phyloP scores from a whole-genome alignment of 2,888 invertebrate species.

The Ferdinandea cuprea region DNA sequence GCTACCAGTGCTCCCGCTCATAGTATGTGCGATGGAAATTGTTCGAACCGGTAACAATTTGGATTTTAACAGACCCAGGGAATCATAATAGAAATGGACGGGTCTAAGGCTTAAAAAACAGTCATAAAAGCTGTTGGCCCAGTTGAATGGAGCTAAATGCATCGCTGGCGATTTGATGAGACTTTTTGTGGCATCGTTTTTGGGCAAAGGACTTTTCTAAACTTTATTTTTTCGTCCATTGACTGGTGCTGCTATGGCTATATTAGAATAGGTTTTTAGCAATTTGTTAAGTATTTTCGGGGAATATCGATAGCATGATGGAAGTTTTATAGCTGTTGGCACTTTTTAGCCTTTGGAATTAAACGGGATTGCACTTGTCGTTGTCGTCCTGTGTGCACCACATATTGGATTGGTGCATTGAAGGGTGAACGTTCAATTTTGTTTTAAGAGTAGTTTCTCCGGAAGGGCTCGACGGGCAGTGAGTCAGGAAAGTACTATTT shows the following conservation, averaged over 20 bases:
- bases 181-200: constrained; percentile 13
- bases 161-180: constrained; percentile 50
- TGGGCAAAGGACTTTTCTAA: not conserved
- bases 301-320: constrained; percentile 16
- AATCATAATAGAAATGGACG: constrained; percentile 62
- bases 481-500: too few species aligned
- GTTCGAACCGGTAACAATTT: constrained; percentile 59
- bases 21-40: constrained; percentile 16
- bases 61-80: constrained; percentile 51
- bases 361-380: not conserved
- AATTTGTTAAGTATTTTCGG: constrained; percentile 29
- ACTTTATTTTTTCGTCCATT: not conserved
- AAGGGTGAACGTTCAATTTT: too few species aligned
- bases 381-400: not conserved
- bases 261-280: constrained; percentile 13
- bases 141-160: constrained; percentile 46
- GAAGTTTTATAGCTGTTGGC: constrained; percentile 10
- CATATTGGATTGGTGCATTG: not conserved
- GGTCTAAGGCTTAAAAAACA: constrained; percentile 28
- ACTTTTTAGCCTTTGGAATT: constrained; percentile 14
- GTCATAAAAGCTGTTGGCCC: not conserved
- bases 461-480: too few species aligned
- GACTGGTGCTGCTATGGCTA: not conserved
- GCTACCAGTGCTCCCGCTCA: constrained; percentile 4
- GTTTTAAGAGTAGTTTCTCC: too few species aligned